Evolutionary conservation across 2,888 invertebrate species (phyloP).

Genomic region (Lagria hirta): DNA sequence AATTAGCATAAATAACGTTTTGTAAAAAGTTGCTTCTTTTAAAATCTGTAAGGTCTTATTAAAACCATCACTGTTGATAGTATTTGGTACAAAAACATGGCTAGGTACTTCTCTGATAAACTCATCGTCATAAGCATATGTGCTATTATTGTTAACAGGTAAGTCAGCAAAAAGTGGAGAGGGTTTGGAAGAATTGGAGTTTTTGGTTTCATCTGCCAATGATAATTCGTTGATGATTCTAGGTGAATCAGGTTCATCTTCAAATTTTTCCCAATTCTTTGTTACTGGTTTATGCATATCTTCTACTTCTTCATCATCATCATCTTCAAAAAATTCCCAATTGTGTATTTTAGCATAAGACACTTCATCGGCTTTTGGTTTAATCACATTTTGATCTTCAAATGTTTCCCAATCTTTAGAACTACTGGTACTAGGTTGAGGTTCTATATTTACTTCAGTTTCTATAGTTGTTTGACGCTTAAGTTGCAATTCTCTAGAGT

Average conservation of each 20-base stretch:
- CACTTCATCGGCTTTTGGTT: too few relatives aligned
- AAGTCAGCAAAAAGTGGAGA: conserved; percentile 60
- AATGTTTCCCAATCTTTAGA: conserved; percentile 40
- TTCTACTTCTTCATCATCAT: conserved; percentile 20
- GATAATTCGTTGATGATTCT: conserved; percentile 29
- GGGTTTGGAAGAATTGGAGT: conserved; percentile 34
- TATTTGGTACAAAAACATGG: conserved; percentile 44
- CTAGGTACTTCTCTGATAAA: conserved; percentile 29
- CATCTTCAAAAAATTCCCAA: conserved; percentile 38
- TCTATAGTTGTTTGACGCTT: conserved; percentile 37
- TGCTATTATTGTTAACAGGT: conserved; percentile 55
- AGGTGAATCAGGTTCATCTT: conserved; percentile 31
- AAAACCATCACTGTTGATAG: conserved; percentile 18
- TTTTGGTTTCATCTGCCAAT: conserved; percentile 31
- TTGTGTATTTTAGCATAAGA: conserved; percentile 14
- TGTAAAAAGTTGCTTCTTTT: conserved; percentile 56
- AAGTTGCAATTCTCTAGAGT: conserved; percentile 44
- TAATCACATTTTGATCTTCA: too few relatives aligned
- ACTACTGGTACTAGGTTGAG: conserved; percentile 7
- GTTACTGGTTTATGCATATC: conserved; percentile 17
- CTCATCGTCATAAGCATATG: conserved; percentile 48
- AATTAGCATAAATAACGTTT: conserved; percentile 58
- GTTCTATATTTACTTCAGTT: conserved; percentile 18
- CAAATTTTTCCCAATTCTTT: conserved; percentile 36
- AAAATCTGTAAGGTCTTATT: conserved; percentile 35